Evolutionary conservation across 2,888 invertebrate genomes (phyloP).

Genomic region (Platycheirus rosarum): DNA sequence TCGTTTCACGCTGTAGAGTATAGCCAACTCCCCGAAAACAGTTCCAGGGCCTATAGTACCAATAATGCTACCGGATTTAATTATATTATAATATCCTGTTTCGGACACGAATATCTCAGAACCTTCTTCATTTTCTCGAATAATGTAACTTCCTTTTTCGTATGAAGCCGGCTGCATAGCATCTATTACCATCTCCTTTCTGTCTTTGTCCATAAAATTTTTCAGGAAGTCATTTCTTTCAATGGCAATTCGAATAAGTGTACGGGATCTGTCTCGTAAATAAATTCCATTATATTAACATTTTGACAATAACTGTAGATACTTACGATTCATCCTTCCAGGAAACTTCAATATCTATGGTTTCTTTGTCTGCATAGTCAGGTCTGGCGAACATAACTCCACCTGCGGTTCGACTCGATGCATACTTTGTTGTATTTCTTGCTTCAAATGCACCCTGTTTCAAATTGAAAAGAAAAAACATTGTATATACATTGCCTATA

Average conservation of each 20-base stretch:
- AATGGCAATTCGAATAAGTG: slow-evolving; percentile 88
- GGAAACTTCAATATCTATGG: slow-evolving; percentile 84
- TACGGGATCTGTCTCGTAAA: slow-evolving; percentile 83
- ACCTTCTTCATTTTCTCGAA: slow-evolving; percentile 91
- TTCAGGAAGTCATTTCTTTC: slow-evolving; percentile 92
- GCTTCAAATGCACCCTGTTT: slow-evolving; percentile 54
- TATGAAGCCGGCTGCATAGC: slow-evolving; percentile 90
- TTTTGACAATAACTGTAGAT: neutral
- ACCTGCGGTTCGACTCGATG: slow-evolving; percentile 81
- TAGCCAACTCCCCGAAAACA: slow-evolving; percentile 95
- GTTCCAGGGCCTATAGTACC: slow-evolving; percentile 91
- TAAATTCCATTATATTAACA: too few species aligned
- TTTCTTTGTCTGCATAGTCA: slow-evolving; percentile 82
- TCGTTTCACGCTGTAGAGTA: slow-evolving; percentile 95
- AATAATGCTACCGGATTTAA: slow-evolving; percentile 90
- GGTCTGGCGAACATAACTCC: slow-evolving; percentile 84
- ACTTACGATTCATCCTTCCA: slow-evolving; percentile 85
- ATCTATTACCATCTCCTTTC: slow-evolving; percentile 90
- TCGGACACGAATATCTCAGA: slow-evolving; percentile 94
- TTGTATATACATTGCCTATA: too few species aligned
- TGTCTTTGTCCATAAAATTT: slow-evolving; percentile 89
- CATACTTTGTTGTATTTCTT: slow-evolving; percentile 37
- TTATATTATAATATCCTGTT: slow-evolving; percentile 93
- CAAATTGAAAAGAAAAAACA: neutral
- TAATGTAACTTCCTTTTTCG: slow-evolving; percentile 87